Percentiles rank a stretch among this genome's conserved stretches.
These are phyloP conservation scores for Drosophila pseudoananassae DNA, from an alignment of 1,140 invertebrate genomes.

Conservation along the genomic window DNA sequence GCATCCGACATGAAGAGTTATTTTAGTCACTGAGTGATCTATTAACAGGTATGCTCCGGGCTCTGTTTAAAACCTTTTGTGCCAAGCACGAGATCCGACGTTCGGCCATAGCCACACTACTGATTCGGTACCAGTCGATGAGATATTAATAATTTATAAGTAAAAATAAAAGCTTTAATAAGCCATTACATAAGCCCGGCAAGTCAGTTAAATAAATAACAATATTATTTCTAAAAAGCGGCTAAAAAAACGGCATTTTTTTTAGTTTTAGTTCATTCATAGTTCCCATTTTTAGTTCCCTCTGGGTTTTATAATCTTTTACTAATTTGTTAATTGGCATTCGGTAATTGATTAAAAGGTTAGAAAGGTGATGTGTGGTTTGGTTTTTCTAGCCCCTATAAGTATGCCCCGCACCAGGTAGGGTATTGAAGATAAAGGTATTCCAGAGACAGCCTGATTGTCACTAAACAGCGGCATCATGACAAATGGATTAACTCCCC, in stretches of 20 bases:
- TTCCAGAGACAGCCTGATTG: not conserved
- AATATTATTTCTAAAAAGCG: not conserved
- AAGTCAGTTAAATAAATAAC: not conserved
- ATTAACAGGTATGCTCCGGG: conserved; percentile 21
- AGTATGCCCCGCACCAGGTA: not conserved
- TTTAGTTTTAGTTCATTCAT: no score
- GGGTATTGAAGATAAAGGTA: not conserved
- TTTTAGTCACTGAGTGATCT: conserved; percentile 24
- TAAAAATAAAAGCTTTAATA: not conserved
- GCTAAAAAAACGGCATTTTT: no score
- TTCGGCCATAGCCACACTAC: conserved; percentile 19
- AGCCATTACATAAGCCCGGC: no score
- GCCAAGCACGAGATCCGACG: conserved; percentile 38
- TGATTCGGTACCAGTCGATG: conserved; percentile 9
- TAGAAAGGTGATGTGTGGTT: not conserved
- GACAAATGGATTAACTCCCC: conserved; percentile 29
- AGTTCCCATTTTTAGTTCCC: no score
- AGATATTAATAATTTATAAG: conserved; percentile 2
- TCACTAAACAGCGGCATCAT: conserved; percentile 10
- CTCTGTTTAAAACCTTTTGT: conserved; percentile 15
- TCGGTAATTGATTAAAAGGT: not conserved
- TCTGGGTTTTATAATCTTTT: not conserved
- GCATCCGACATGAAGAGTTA: not conserved
- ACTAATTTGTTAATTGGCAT: not conserved
- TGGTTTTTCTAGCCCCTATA: not conserved